These are phyloP conservation scores for Dicycla oo DNA, from an alignment of 2,888 invertebrate genomes.

Conservation along the genomic window DNA sequence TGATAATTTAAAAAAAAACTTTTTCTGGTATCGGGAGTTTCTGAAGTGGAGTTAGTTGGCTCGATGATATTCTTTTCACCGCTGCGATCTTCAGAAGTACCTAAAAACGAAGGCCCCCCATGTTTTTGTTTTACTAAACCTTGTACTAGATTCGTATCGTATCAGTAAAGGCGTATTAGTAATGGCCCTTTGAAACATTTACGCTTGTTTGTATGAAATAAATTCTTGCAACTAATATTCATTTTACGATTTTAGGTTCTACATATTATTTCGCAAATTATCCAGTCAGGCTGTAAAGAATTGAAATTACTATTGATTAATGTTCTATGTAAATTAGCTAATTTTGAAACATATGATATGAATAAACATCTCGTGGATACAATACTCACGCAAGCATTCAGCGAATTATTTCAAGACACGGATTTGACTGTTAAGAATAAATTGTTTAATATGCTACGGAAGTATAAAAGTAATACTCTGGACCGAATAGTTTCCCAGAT, in stretches of 20 bases:
- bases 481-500: slow-evolving; percentile 65
- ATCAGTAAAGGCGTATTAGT: slow-evolving; percentile 12
- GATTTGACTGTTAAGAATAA: slow-evolving; percentile 68
- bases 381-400: slow-evolving; percentile 67
- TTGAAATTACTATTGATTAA: slow-evolving; percentile 73
- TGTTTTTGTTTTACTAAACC: slow-evolving; percentile 14
- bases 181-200: slow-evolving; percentile 25
- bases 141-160: slow-evolving; percentile 26
- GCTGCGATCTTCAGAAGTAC: not conserved
- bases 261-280: slow-evolving; percentile 73
- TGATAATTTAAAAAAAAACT: not conserved
- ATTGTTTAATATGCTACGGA: slow-evolving; percentile 64
- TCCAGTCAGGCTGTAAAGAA: slow-evolving; percentile 74
- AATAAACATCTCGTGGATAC: slow-evolving; percentile 65
- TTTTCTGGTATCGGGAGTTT: not conserved
- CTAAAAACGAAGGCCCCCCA: not conserved
- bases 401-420: slow-evolving; percentile 66
- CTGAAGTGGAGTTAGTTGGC: too few relatives aligned
- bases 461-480: slow-evolving; percentile 59
- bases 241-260: slow-evolving; percentile 74
- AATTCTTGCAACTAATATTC: slow-evolving; percentile 21
- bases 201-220: slow-evolving; percentile 18
- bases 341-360: slow-evolving; percentile 63
- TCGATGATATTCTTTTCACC: not conserved
- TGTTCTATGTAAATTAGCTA: slow-evolving; percentile 74